These are phyloP conservation scores for Harpalus rufipes DNA, from an alignment of 2,888 invertebrate species.

Conservation along the genomic window DNA sequence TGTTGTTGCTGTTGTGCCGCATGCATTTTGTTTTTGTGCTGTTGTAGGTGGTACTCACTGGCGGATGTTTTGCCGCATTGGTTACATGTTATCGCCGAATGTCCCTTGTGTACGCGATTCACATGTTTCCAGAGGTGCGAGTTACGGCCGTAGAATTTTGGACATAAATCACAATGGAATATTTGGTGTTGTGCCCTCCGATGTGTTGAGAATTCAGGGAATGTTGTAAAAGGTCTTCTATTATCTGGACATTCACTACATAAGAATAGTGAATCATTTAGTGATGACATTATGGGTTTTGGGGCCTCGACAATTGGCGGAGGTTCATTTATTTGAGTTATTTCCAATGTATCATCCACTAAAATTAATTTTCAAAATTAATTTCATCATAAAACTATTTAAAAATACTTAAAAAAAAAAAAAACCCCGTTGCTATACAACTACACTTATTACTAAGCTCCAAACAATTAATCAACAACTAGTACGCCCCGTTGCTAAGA, in stretches of 20 bases:
- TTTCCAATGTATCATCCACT: conserved; percentile 13
- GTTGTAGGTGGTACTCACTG: conserved; percentile 79
- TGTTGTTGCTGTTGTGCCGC: conserved; percentile 65
- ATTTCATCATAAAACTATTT: not conserved
- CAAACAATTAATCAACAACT: not conserved
- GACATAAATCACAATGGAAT: conserved; percentile 81
- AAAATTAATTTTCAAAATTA: not conserved
- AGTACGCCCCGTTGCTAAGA: not conserved
- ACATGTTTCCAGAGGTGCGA: conserved; percentile 83
- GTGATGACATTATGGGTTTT: conserved; percentile 6
- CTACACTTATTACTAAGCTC: not conserved
- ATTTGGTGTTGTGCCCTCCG: conserved; percentile 78
- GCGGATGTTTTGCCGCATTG: conserved; percentile 81
- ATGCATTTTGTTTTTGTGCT: conserved; percentile 80
- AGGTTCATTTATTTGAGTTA: conserved; percentile 7
- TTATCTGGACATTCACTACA: conserved; percentile 73
- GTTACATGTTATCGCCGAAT: conserved; percentile 81
- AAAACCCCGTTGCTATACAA: not conserved
- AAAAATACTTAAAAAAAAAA: not conserved
- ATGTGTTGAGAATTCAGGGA: conserved; percentile 79
- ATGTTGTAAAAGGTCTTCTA: conserved; percentile 75
- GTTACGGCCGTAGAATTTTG: conserved; percentile 81
- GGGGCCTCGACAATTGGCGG: not conserved
- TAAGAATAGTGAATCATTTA: conserved; percentile 67
- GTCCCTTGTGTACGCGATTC: conserved; percentile 79